Conservation (phyloP, 2,888 invertebrate species). For the Lathronympha strigana region DNA sequence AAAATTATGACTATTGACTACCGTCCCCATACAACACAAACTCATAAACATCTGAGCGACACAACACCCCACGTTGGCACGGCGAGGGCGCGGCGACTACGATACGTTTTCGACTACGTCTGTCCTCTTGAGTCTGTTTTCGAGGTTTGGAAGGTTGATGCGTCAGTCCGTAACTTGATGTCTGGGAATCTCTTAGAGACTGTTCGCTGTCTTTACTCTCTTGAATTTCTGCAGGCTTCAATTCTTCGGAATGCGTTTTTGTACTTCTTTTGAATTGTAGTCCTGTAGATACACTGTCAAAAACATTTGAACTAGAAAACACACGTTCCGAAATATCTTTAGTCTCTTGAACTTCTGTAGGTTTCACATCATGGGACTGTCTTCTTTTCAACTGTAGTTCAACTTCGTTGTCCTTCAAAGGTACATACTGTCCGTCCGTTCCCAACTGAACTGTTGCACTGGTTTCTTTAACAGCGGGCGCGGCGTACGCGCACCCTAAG, state of each 20-base stretch:
- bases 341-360: background rate
- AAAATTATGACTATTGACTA: conserved; percentile 5
- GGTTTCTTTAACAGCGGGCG: background rate
- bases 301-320: too few relatives aligned
- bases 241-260: background rate
- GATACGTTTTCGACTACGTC: conserved; percentile 38
- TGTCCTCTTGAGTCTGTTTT: background rate
- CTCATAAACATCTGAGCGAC: conserved; percentile 44
- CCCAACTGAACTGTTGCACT: background rate
- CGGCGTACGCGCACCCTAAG: conserved; percentile 37
- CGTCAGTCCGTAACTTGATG: background rate
- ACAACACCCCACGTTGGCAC: conserved; percentile 29
- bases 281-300: too few relatives aligned
- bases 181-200: background rate
- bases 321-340: too few relatives aligned
- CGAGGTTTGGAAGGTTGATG: background rate
- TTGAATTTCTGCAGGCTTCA: background rate
- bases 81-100: conserved; percentile 40
- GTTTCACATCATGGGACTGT: background rate
- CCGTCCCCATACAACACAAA: conserved; percentile 44
- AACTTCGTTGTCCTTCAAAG: too few relatives aligned
- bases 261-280: background rate
- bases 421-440: too few relatives aligned
- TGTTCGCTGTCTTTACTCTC: too few relatives aligned
- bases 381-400: background rate